Conservation (phyloP, 2,888 invertebrate species). For the Drosophila bunnanda region DNA sequence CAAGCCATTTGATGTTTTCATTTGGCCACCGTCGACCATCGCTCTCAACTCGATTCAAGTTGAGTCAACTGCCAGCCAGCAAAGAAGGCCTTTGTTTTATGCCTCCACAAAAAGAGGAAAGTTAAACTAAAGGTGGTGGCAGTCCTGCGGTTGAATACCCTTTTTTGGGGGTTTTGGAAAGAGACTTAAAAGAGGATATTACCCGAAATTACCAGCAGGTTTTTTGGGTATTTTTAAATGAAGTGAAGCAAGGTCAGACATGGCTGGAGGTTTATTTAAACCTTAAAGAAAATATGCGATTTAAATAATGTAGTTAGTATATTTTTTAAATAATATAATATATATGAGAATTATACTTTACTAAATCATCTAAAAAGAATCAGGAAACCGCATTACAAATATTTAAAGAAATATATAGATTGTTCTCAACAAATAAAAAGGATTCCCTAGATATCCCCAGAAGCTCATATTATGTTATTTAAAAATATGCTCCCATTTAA, state of each 20-base stretch:
- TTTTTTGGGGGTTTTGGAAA: neutral
- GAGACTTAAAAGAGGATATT: neutral
- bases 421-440: neutral
- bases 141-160: slow-evolving; percentile 15
- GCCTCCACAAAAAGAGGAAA: neutral
- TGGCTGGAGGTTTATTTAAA: neutral
- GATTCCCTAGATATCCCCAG: neutral
- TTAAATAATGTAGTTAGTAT: neutral
- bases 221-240: neutral
- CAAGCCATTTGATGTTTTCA: slow-evolving; percentile 78
- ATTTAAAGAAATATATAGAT: neutral
- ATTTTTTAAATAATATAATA: neutral
- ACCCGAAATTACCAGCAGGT: neutral
- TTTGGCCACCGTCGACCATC: slow-evolving; percentile 45
- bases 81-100: slow-evolving; percentile 37
- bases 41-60: slow-evolving; percentile 37
- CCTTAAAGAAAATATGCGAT: neutral
- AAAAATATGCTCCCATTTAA: neutral
- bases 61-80: slow-evolving; percentile 13
- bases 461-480: too few species aligned
- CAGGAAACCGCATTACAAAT: neutral
- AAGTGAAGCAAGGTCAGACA: neutral
- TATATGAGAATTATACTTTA: neutral
- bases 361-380: neutral
- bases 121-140: neutral